A percentile compares a stretch with the other conserved stretches of the same genome.
Conservation (phyloP, 92 coral and sea anemone genomes). For the Ricordea florida region DNA sequence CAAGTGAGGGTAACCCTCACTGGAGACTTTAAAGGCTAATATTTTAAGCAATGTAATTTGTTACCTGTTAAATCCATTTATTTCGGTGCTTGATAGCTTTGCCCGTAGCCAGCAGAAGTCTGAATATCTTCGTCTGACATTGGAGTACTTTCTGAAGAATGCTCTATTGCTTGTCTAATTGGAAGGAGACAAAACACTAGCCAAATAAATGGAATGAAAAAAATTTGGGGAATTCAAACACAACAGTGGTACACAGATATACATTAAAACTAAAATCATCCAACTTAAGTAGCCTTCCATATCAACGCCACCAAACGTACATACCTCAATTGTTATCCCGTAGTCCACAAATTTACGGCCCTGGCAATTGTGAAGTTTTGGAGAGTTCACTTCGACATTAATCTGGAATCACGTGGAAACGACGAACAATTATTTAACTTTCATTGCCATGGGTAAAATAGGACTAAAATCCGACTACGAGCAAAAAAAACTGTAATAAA, state of each 20-base stretch:
- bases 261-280: neutral
- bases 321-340: conserved; percentile 85
- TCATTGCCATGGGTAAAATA: too few relatives aligned
- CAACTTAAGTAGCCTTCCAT: neutral
- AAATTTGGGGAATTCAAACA: too few relatives aligned
- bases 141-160: conserved; percentile 79
- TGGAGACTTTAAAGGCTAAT: too few relatives aligned
- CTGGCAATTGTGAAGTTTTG: conserved; percentile 69
- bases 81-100: conserved; percentile 77
- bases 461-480: too few relatives aligned
- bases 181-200: neutral
- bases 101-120: conserved; percentile 92
- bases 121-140: conserved; percentile 87
- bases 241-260: too few relatives aligned
- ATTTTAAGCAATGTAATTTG: neutral
- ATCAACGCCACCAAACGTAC: neutral
- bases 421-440: neutral
- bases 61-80: conserved; percentile 87
- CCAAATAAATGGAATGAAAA: too few relatives aligned
- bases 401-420: conserved; percentile 18
- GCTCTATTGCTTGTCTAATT: conserved; percentile 84
- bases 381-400: conserved; percentile 64
- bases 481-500: too few relatives aligned
- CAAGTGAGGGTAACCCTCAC: neutral
- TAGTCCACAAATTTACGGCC: conserved; percentile 86